Conservation (phyloP, 2,888 invertebrate species). For the Taenaris catops region DNA sequence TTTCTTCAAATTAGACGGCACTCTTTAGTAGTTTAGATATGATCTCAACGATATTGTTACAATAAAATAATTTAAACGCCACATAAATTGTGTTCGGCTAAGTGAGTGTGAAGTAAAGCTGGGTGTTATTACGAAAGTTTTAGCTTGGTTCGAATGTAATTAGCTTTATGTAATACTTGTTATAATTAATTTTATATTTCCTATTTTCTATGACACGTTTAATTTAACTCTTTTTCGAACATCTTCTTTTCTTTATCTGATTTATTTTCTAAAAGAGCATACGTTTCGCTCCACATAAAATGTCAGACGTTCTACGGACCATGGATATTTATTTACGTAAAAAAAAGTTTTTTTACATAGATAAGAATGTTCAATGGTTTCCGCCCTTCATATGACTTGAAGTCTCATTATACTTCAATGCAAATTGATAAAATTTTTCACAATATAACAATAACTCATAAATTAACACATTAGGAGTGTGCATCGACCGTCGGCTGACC, state of each 20-base stretch:
- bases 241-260: conserved; percentile 35
- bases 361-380: conserved; percentile 39
- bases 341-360: conserved; percentile 64
- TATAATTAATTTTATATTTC: too few species aligned
- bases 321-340: conserved; percentile 16
- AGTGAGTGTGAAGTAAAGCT: too few species aligned
- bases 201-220: background rate
- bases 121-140: too few species aligned
- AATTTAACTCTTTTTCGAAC: background rate
- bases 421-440: conserved; percentile 24
- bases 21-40: conserved; percentile 1
- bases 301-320: conserved; percentile 44
- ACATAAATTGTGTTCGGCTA: background rate
- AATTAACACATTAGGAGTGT: conserved; percentile 17
- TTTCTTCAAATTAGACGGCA: conserved; percentile 8
- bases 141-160: too few species aligned
- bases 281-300: conserved; percentile 72
- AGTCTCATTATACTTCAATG: conserved; percentile 19
- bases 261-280: conserved; percentile 65
- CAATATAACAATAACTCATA: conserved; percentile 24
- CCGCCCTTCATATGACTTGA: conserved; percentile 6
- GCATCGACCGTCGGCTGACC: conserved; percentile 26
- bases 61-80: conserved; percentile 1
- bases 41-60: conserved; percentile 1
- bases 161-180: too few species aligned